These are phyloP conservation scores for Spinus pinus DNA, from an alignment of 2,797 vertebrate species.

Conservation along the genomic window DNA sequence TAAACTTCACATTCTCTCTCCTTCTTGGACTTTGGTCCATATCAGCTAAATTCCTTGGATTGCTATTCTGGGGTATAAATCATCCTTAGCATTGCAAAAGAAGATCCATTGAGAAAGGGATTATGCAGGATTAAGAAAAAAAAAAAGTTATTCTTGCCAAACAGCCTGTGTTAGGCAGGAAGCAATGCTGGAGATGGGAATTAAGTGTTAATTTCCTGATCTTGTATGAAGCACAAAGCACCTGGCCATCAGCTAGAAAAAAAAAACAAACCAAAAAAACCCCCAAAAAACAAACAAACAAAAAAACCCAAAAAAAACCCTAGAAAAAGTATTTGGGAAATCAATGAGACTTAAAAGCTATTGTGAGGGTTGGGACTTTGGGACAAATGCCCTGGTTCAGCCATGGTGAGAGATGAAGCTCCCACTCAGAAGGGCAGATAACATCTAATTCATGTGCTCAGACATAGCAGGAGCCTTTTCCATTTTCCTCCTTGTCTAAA, in stretches of 20 bases:
- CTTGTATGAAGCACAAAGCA: background rate
- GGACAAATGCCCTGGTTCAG: background rate
- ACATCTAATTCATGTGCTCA: background rate
- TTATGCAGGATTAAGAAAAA: background rate
- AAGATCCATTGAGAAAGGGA: background rate
- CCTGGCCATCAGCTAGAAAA: background rate
- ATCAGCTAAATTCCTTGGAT: background rate
- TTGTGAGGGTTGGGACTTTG: background rate
- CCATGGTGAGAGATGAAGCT: background rate
- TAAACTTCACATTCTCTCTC: background rate
- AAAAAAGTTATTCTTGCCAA: background rate
- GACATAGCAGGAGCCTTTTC: background rate
- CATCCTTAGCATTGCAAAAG: background rate
- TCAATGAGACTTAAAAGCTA: background rate
- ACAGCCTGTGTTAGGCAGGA: background rate
- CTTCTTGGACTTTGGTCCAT: background rate
- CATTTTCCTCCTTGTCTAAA: background rate
- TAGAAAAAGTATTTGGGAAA: background rate
- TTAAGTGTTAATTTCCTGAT: background rate
- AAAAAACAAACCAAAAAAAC: too few species aligned
- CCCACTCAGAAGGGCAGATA: background rate
- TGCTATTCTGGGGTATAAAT: background rate
- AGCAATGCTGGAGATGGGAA: background rate
- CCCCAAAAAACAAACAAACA: too few species aligned
- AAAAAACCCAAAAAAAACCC: too few species aligned